Base-by-base conservation (phyloP, 2,113 vertebrate species). In the Herpetotheres cachinnans region DNA sequence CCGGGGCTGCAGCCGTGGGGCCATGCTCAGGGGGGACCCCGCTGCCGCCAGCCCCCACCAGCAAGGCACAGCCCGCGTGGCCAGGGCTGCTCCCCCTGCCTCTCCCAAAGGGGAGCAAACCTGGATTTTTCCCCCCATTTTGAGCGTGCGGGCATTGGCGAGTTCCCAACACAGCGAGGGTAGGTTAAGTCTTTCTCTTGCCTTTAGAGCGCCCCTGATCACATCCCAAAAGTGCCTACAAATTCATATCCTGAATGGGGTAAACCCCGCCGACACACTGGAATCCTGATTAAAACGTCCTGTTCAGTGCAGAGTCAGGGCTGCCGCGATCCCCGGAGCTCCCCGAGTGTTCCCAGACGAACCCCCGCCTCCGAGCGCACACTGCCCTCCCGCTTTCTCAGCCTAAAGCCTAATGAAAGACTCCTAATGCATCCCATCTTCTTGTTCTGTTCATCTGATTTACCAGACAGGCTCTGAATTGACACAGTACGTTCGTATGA, bases 121-220 rank as follows among this genome's bases (percentile, higher is more conserved):
- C 9, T 42, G 42, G 22, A 42, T 10, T 32, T 16, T 24, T 1
- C 2, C 2, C 38, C 13, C 7, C 12, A 4, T n/a, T 72, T 34
- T 34, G 32, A 27, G 44, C 13, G 16, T 0, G 0, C 1, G 14
- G 47, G 54, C 34, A 56, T 20, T 4, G 13, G 27, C 0, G 3
- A 63, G 32, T 6, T 86, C 67, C n/a, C 54, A 80, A 9, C 11
- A 40, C 38, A 67, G n/a, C 2, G 1, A 65, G 30, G 36, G 27
- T 24, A 61, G 27, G 42, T 9, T 16, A 87, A 27, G 10, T 27
- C 38, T 20, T 82, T 15, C 67, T 50, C 47, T 62, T 54, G 3
- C 27, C 40, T 58, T 84, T 20, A 81, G 36, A 74, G 59, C 22
- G 50, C 15, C n/a, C 16, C 55, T 21, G 21, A 77, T 49, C 30